phyloP scores from a whole-genome alignment of 2,113 vertebrate species.

The Glareola pratincola region DNA sequence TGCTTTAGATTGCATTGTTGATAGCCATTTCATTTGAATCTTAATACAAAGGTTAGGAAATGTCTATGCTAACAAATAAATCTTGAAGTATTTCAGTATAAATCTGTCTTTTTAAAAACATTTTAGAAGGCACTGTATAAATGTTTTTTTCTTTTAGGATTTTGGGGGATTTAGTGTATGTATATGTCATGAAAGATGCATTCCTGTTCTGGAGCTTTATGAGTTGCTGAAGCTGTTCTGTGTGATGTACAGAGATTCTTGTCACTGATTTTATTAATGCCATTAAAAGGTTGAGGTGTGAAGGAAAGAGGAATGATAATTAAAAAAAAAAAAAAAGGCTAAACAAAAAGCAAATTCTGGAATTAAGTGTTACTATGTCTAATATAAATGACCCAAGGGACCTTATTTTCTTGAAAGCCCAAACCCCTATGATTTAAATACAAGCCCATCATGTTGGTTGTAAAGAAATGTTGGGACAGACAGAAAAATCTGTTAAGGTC shows the following conservation, averaged over 20 bases:
- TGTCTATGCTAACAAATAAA: not conserved
- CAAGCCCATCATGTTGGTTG: not conserved
- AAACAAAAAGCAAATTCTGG: not conserved
- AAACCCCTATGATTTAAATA: not conserved
- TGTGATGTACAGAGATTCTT: not conserved
- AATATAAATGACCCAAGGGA: not conserved
- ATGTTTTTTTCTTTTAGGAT: not conserved
- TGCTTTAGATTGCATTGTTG: not conserved
- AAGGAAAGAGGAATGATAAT: not conserved
- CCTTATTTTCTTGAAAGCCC: not conserved
- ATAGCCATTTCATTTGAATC: not conserved
- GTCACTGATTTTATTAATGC: not conserved
- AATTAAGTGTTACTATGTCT: not conserved
- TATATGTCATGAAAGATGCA: not conserved
- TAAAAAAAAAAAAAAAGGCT: not conserved
- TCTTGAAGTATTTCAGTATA: not conserved
- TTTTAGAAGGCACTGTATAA: not conserved
- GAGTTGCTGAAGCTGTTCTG: not conserved
- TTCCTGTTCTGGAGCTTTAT: not conserved
- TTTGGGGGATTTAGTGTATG: not conserved
- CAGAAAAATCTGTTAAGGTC: not conserved
- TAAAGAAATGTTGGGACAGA: not conserved
- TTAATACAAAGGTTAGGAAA: not conserved
- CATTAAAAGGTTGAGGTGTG: not conserved
- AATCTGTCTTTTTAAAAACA: not conserved